Evolutionary conservation across 2,888 invertebrate species (phyloP), one percentile per base, ranked within the genome.

Genomic region (Sesia apiformis): DNA sequence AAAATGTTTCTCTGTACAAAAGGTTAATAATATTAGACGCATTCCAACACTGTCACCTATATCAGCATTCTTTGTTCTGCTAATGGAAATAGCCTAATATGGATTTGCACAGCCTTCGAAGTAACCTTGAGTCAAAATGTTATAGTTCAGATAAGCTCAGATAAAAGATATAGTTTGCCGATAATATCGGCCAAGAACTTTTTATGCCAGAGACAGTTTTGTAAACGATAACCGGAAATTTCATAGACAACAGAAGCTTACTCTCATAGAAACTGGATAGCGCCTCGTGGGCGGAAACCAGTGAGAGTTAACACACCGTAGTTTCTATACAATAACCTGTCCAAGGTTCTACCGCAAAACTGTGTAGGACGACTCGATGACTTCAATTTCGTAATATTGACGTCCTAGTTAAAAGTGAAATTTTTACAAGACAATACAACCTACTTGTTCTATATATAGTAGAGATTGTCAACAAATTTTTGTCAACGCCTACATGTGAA

Each of bases 261-360:
- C 56, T 60, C 61, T 66, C 62, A 63, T 66, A 69, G 70, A 74
- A 71, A 73, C 67, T 59, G 63, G 57, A 23, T 57, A 46, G 23
- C 46, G 46, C 46, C 7, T 7, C 60, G 81, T 81, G 75, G 80
- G 80, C 76, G 81, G 71, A 68, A 67, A 64, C 51, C 60, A 66
- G 77, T 70, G 74, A 77, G 73, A 76, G 70, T 63, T 58, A 61
- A 56, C 62, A 58, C 63, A 60, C 65, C 69, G 40, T 50, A n/a
- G 67, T 67, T 67, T 66, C 69, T 63, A 67, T 64, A 62, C 65
- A 59, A 70, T 65, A 74, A 78, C 66, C 67, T 68, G 72, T 61
- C 69, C 76, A 74, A 77, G 76, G 74, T 66, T 74, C 67, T 72
- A 69, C 70, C 67, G 73, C 71, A 72, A 74, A 38, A 23, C 23